Base-by-base conservation (phyloP, 2,888 invertebrate genomes). In the Hypsopygia costalis region DNA sequence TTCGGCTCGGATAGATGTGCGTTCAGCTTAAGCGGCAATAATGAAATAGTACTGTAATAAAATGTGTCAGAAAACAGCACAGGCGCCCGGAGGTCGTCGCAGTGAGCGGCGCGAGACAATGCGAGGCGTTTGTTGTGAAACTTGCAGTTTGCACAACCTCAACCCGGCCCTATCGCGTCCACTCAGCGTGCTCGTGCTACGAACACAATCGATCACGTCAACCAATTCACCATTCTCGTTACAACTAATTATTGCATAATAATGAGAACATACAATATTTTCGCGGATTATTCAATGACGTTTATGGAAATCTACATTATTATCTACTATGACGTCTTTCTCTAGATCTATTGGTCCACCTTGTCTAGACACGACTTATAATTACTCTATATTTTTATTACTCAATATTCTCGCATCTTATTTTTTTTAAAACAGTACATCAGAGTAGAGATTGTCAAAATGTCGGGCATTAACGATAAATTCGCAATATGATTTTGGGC, bases 81-180 rank as follows among this genome's bases (percentile, higher is more conserved):
- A 58, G 61, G 51, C 62, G 54, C 48, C 52, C 77, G 78, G 81
- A 82, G 86, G 85, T 79, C 83, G 80, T 74, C 76, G 73, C 76
- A 72, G 87, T 85, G 87, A 87, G 79, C 80, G 86, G 87, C 81
- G 75, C 77, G 78, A 86, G 83, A 88, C 86, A 87, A 87, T 86
- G 73, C 82, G 80, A 81, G 82, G 77, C 76, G 77, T 71, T 67
- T 65, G 78, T 87, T 87, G 81, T 77, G 87, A 80, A 86, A 85
- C 74, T 67, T 65, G 68, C 74, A 69, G 77, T 80, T 86, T 85
- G 75, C 86, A 78, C 81, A 83, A 82, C 75, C 64, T 47, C 57
- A 57, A 59, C 57, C 62, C 67, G 73, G 72, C 72, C 76, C 63
- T 58, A 58, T 55, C 61, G 12, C 27, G 28, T 39, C 37, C 20